These are phyloP conservation scores for Thamnaconus septentrionalis DNA, from an alignment of 2,113 vertebrate species.

Conservation along the genomic window DNA sequence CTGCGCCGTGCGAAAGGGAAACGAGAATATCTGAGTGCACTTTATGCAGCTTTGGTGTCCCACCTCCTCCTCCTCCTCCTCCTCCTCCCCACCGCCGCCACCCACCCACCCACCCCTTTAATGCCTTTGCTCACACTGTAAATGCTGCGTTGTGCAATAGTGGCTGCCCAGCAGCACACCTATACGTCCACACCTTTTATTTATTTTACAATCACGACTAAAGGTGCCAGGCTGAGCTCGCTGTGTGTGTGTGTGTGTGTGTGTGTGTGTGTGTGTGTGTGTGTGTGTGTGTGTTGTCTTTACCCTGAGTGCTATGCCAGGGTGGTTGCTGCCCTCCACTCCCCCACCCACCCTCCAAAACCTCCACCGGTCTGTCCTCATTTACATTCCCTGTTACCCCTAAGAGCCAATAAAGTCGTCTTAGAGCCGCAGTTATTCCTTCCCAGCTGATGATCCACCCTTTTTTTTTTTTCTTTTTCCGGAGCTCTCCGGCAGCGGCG, in stretches of 20 bases:
- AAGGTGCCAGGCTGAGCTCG: slow-evolving; percentile 48
- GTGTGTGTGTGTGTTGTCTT: slow-evolving; percentile 9
- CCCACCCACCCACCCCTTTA: no score
- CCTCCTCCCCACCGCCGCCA: no score
- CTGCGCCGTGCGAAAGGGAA: slow-evolving; percentile 3
- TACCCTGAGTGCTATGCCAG: slow-evolving; percentile 25
- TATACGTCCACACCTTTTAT: slow-evolving; percentile 3
- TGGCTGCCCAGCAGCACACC: slow-evolving; percentile 4
- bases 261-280: slow-evolving; percentile 14
- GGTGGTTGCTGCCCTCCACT: slow-evolving; percentile 33
- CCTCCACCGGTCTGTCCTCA: slow-evolving; percentile 38
- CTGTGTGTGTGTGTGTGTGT: slow-evolving; percentile 9
- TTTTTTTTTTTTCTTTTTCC: slow-evolving; percentile 26
- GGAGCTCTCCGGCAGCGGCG: not conserved
- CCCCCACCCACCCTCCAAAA: not conserved
- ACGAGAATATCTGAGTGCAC: not conserved
- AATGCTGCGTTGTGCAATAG: no score
- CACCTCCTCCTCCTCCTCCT: not conserved
- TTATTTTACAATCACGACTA: slow-evolving; percentile 2
- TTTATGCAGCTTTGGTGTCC: slow-evolving; percentile 1
- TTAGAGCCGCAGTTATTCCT: slow-evolving; percentile 41
- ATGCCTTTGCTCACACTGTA: no score
- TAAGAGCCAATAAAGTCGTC: slow-evolving; percentile 51
- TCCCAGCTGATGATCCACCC: slow-evolving; percentile 7
- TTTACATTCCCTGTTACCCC: slow-evolving; percentile 48